Evolutionary conservation across 2,888 invertebrate species (phyloP).

Genomic region (Cyaniris semiargus): DNA sequence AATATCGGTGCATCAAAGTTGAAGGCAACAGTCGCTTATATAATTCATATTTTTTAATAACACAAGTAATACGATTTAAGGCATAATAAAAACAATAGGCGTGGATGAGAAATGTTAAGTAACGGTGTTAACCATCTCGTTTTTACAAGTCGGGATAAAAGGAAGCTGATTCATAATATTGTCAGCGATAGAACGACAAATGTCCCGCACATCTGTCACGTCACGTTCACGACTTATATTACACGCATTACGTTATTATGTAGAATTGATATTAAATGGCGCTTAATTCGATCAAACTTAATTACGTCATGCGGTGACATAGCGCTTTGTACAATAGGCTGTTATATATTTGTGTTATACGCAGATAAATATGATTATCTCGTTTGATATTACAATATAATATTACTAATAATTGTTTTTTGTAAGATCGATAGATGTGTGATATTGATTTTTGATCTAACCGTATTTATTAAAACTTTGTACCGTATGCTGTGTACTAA

Average conservation of each 20-base stretch:
- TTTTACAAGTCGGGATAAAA: slow-evolving; percentile 1
- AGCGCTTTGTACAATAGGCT: neutral
- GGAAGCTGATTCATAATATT: slow-evolving; percentile 24
- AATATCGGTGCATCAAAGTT: neutral
- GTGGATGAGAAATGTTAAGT: neutral
- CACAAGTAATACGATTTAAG: neutral
- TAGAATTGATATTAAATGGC: slow-evolving; percentile 8
- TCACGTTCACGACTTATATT: slow-evolving; percentile 11
- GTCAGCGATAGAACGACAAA: slow-evolving; percentile 14
- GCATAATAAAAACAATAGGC: neutral
- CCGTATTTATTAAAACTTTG: neutral
- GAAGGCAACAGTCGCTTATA: neutral
- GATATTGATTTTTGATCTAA: neutral
- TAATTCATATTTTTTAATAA: neutral
- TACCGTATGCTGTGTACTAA: neutral
- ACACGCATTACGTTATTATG: slow-evolving; percentile 13
- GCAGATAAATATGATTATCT: neutral
- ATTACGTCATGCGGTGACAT: neutral
- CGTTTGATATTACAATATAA: neutral
- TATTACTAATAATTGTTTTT: neutral
- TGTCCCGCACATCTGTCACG: slow-evolving; percentile 19
- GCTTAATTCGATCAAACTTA: neutral
- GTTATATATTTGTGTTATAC: neutral
- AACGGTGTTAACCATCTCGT: neutral
- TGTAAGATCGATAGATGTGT: neutral